These are phyloP conservation scores for Nothura maculosa DNA, from an alignment of 2,797 vertebrate genomes.

Conservation along the genomic window DNA sequence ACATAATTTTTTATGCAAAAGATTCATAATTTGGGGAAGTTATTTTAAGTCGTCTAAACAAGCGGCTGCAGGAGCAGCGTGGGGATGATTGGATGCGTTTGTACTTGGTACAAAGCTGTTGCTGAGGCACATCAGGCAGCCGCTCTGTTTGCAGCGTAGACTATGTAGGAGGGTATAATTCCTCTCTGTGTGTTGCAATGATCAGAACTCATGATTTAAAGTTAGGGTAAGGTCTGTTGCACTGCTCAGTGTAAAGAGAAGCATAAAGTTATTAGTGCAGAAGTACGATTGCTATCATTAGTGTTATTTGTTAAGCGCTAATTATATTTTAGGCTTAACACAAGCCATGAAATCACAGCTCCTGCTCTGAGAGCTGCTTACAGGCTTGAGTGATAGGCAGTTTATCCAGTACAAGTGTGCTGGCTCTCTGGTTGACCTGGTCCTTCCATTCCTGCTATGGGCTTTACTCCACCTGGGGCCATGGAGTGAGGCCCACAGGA, in stretches of 20 bases:
- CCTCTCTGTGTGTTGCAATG: background rate
- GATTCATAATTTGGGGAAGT: background rate
- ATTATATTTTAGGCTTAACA: background rate
- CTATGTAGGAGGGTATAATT: conserved; percentile 8
- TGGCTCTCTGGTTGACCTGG: background rate
- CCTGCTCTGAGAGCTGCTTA: background rate
- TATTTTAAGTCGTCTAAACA: conserved; percentile 44
- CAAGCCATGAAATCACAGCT: background rate
- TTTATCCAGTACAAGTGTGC: fast-evolving
- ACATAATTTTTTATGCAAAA: background rate
- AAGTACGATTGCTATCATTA: background rate
- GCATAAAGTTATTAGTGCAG: background rate
- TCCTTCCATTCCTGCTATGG: background rate
- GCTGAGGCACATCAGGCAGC: background rate
- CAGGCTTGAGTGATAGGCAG: background rate
- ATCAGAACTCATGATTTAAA: background rate
- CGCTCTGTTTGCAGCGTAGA: background rate
- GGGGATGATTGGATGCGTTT: conserved; percentile 36
- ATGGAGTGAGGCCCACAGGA: fast-evolving
- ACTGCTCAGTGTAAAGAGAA: background rate
- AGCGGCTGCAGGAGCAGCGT: background rate
- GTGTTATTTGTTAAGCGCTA: background rate
- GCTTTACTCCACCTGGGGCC: background rate
- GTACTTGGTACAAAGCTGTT: background rate
- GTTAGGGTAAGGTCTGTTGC: background rate